Evolutionary conservation across 2,888 invertebrate genomes (phyloP).

Genomic region (Synanthedon myopaeformis): DNA sequence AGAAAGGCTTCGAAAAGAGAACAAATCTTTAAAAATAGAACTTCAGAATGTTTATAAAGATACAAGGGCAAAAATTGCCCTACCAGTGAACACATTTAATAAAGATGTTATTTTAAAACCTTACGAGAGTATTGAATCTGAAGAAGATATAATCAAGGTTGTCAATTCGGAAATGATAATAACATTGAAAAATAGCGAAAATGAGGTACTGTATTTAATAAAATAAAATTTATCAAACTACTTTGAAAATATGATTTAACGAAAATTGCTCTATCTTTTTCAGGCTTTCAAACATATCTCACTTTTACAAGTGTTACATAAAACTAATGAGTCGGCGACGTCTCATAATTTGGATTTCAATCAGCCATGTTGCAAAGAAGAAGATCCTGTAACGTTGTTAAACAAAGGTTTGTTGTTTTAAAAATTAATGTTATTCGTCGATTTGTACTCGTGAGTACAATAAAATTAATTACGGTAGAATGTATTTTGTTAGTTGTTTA

Average conservation of each 20-base stretch:
- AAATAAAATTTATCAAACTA: neutral
- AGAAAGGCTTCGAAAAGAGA: conserved; percentile 34
- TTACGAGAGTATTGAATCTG: conserved; percentile 21
- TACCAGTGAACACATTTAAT: neutral
- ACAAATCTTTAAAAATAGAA: conserved; percentile 33
- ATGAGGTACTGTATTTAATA: conserved; percentile 22
- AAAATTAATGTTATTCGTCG: too few species aligned
- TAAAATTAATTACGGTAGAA: neutral
- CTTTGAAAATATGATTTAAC: neutral
- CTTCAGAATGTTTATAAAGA: conserved; percentile 23
- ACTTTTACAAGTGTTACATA: conserved; percentile 54
- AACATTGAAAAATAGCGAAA: conserved; percentile 49
- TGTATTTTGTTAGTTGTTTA: neutral
- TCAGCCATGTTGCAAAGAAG: conserved; percentile 17
- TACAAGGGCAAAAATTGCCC: too few species aligned
- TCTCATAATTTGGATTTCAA: conserved; percentile 13
- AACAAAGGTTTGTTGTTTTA: conserved; percentile 36
- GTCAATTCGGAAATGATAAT: conserved; percentile 58
- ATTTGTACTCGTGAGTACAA: too few species aligned
- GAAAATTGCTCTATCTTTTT: conserved; percentile 6
- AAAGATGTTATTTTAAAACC: conserved; percentile 24
- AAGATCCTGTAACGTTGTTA: conserved; percentile 44
- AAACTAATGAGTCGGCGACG: conserved; percentile 34
- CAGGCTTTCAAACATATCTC: conserved; percentile 49
- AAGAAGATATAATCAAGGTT: conserved; percentile 15